These are phyloP conservation scores for Alosa sapidissima DNA, from an alignment of 2,797 vertebrate species.

Conservation along the genomic window DNA sequence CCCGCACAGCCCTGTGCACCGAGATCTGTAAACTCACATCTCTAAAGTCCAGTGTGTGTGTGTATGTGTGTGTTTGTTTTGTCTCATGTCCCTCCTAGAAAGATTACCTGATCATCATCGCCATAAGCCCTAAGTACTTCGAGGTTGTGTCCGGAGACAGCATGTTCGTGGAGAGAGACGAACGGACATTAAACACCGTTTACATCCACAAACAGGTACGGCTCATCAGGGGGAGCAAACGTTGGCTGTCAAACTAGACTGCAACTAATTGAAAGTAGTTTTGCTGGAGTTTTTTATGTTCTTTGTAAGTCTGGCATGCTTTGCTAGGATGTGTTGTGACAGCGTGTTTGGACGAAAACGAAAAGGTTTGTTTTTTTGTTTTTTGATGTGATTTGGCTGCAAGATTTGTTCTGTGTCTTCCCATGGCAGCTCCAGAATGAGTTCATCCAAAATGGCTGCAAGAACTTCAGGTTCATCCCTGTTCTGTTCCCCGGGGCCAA, in stretches of 20 bases:
- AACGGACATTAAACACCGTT: slow-evolving; percentile 74
- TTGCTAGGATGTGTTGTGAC: background rate
- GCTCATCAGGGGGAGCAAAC: background rate
- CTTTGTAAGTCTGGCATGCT: no score
- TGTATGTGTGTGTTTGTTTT: background rate
- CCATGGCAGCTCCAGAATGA: slow-evolving; percentile 76
- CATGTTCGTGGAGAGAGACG: slow-evolving; percentile 67
- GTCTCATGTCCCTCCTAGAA: slow-evolving; percentile 52
- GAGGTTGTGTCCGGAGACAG: slow-evolving; percentile 69
- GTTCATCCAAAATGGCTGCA: slow-evolving; percentile 83
- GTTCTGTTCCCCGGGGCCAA: slow-evolving; percentile 79
- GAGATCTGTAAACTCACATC: no score
- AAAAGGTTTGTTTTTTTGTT: background rate
- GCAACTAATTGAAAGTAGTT: no score
- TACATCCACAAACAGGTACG: slow-evolving; percentile 82
- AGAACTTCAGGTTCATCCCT: slow-evolving; percentile 82
- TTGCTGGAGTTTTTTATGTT: no score
- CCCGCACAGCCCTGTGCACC: no score
- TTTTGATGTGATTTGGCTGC: background rate
- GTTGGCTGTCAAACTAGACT: no score
- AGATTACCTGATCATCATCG: slow-evolving; percentile 81
- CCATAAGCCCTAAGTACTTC: slow-evolving; percentile 80
- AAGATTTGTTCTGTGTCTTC: background rate
- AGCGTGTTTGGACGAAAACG: background rate
- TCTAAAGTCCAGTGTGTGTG: background rate